A percentile compares a stretch with the other conserved stretches of the same genome.
phyloP scores from a whole-genome alignment of 2,113 vertebrate genomes.

The Chamaea fasciata region DNA sequence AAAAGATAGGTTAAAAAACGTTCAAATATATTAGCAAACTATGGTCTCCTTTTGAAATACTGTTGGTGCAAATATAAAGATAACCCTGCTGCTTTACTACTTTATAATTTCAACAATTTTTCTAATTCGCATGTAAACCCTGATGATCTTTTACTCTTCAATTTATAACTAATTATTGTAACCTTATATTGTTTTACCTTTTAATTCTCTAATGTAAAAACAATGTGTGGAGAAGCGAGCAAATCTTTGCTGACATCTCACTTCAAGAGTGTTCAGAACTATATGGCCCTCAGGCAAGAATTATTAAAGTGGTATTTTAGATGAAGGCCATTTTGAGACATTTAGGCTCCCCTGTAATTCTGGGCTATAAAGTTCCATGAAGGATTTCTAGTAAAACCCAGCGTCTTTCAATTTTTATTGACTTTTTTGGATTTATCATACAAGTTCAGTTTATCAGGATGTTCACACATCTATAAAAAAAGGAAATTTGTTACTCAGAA shows the following conservation, averaged over 20 bases:
- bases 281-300: not conserved
- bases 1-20: not conserved
- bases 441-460: not conserved
- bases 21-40: not conserved
- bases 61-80: not conserved
- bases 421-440: not conserved
- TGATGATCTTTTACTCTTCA: not conserved
- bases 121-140: not conserved
- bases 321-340: not conserved
- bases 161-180: not conserved
- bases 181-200: not conserved
- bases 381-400: not conserved
- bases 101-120: not conserved
- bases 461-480: not conserved
- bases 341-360: not conserved
- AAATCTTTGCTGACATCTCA: not conserved
- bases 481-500: not conserved
- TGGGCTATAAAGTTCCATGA: not conserved
- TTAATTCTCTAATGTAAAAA: not conserved
- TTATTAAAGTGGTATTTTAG: not conserved
- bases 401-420: not conserved
- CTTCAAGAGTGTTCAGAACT: not conserved
- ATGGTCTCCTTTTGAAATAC: not conserved
- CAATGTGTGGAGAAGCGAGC: not conserved
- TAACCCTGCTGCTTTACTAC: not conserved